phyloP scores from a whole-genome alignment of 1,140 invertebrate genomes.

The Hylyphantes graminicola region DNA sequence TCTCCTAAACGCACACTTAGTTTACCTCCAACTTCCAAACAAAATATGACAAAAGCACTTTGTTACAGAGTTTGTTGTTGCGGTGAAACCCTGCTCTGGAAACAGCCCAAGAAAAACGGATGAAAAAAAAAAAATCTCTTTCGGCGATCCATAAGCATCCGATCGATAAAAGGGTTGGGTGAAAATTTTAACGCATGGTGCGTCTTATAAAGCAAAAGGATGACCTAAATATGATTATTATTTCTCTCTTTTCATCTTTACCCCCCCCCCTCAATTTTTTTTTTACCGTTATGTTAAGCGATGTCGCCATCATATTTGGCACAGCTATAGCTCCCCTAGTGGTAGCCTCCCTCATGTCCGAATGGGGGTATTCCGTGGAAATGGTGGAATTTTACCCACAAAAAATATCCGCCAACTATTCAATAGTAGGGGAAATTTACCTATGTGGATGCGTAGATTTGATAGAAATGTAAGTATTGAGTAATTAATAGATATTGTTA shows the following conservation, averaged over 20 bases:
- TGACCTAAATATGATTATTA: not conserved
- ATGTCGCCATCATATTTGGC: conserved; percentile 41
- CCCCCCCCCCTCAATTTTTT: not conserved
- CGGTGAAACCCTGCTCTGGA: not conserved
- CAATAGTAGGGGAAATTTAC: not conserved
- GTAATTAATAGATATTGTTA: no score
- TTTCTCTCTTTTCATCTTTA: not conserved
- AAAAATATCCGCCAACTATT: not conserved
- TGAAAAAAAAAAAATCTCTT: no score
- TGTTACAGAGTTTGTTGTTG: not conserved
- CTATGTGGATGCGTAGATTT: not conserved
- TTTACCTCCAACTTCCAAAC: not conserved
- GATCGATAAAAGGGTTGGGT: not conserved
- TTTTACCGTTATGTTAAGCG: not conserved
- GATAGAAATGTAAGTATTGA: no score
- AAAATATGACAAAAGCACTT: conserved; percentile 7
- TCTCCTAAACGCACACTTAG: no score
- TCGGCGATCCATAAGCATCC: not conserved
- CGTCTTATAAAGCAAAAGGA: conserved; percentile 6
- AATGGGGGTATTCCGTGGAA: no score
- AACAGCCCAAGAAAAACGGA: no score
- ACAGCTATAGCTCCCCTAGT: not conserved
- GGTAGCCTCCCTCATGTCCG: not conserved
- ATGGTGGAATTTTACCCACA: not conserved
- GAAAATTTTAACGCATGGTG: conserved; percentile 40